phyloP scores from a whole-genome alignment of 2,888 invertebrate genomes.

The Thereva unica region DNA sequence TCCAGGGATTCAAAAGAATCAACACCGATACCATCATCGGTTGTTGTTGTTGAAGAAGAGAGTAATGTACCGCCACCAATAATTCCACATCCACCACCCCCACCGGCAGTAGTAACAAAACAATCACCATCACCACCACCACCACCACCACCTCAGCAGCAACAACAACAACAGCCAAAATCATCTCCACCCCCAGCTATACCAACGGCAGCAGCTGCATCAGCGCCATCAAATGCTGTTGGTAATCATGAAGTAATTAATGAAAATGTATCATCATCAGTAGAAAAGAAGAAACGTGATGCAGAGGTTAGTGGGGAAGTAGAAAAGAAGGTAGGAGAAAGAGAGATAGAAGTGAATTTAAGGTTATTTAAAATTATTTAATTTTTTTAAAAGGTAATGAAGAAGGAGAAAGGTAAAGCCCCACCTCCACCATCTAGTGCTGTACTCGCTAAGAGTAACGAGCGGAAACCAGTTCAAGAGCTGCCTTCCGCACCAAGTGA shows the following conservation, averaged over 20 bases:
- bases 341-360: not conserved
- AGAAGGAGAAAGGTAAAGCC: constrained; percentile 83
- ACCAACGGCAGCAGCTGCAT: constrained; percentile 37
- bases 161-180: constrained; percentile 26
- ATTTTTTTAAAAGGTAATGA: constrained; percentile 63
- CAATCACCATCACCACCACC: constrained; percentile 41
- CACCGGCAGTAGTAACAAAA: constrained; percentile 44
- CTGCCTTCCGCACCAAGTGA: constrained; percentile 47
- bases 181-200: constrained; percentile 33
- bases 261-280: constrained; percentile 18
- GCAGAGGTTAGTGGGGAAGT: constrained; percentile 46
- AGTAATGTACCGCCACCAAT: constrained; percentile 34
- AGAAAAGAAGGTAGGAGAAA: constrained; percentile 53
- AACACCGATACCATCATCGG: constrained; percentile 50
- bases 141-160: constrained; percentile 24
- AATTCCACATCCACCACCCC: constrained; percentile 42
- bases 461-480: constrained; percentile 12
- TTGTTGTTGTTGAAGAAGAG: constrained; percentile 49
- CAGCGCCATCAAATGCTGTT: constrained; percentile 8
- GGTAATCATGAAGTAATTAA: constrained; percentile 22
- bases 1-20: constrained; percentile 56
- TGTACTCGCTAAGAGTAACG: constrained; percentile 34
- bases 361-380: constrained; percentile 8
- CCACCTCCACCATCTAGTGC: constrained; percentile 66
- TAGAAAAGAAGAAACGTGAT: constrained; percentile 45